These are phyloP conservation scores for Rugalucina vietnamica DNA, from an alignment of 2,888 invertebrate species.

Conservation along the genomic window DNA sequence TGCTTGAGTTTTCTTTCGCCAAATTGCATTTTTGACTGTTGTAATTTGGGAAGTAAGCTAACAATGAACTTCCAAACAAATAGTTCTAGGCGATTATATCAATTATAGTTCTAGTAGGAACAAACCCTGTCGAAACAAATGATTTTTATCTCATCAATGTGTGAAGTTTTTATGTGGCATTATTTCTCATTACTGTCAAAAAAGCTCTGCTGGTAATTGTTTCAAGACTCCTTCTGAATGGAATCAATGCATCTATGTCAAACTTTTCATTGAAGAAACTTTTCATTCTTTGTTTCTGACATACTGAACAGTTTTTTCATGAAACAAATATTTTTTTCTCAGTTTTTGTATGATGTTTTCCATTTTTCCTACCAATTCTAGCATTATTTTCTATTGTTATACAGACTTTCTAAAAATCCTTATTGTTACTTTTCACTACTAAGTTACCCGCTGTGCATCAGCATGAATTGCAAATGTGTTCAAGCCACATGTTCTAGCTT, in stretches of 20 bases:
- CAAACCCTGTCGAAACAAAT: conserved; percentile 6
- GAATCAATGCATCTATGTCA: conserved; percentile 10
- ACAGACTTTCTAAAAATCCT: no score
- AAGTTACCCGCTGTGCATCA: no score
- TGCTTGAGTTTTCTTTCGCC: neutral
- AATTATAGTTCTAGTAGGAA: neutral
- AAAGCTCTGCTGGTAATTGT: conserved; percentile 6
- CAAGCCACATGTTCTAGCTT: no score
- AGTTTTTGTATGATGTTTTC: no score
- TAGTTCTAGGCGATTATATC: conserved; percentile 1
- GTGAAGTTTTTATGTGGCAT: neutral
- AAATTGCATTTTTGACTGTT: neutral
- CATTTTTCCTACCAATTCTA: no score
- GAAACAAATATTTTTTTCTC: no score
- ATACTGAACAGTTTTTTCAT: no score
- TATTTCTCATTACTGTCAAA: conserved; percentile 8
- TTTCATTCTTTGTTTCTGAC: conserved; percentile 2
- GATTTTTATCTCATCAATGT: neutral
- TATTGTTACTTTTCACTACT: no score
- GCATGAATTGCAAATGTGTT: no score
- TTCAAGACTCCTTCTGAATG: neutral
- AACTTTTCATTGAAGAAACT: neutral
- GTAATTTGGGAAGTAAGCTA: neutral
- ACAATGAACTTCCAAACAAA: conserved; percentile 1
- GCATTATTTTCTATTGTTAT: no score